phyloP scores from a whole-genome alignment of 2,888 invertebrate species.

The Autographa gamma region DNA sequence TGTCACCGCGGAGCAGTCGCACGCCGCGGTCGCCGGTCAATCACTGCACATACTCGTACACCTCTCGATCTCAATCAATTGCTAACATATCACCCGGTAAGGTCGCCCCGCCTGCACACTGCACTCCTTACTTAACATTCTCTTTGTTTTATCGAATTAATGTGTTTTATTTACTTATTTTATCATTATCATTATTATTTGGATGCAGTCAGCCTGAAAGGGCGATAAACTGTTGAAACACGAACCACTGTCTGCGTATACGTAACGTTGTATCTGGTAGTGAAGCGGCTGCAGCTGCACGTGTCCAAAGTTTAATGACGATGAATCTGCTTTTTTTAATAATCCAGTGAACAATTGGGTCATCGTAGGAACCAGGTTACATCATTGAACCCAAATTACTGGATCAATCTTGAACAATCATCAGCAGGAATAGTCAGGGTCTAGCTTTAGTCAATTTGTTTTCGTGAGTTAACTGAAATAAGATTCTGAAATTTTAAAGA shows the following conservation, averaged over 20 bases:
- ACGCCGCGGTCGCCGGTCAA: slow-evolving; percentile 17
- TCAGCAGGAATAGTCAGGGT: too few relatives aligned
- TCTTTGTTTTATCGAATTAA: not conserved
- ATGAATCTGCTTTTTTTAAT: too few relatives aligned
- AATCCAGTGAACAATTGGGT: too few relatives aligned
- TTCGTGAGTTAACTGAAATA: too few relatives aligned
- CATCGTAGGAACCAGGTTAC: too few relatives aligned
- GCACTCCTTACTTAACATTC: not conserved
- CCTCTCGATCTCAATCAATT: slow-evolving; percentile 7
- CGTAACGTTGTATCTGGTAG: not conserved
- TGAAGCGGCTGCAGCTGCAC: not conserved
- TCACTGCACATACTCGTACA: slow-evolving; percentile 14
- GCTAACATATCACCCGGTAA: slow-evolving; percentile 3
- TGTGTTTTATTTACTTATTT: not conserved
- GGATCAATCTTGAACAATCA: too few relatives aligned
- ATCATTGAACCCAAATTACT: too few relatives aligned
- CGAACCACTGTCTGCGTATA: not conserved
- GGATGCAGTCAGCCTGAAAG: too few relatives aligned
- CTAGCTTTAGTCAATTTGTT: too few relatives aligned
- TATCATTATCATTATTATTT: not conserved
- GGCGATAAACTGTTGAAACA: not conserved
- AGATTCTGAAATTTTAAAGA: too few relatives aligned
- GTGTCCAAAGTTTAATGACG: too few relatives aligned
- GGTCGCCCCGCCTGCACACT: not conserved
- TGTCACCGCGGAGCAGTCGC: slow-evolving; percentile 2